Evolutionary conservation across 2,113 vertebrate genomes (phyloP).

Genomic region (Bagarius yarrelli): DNA sequence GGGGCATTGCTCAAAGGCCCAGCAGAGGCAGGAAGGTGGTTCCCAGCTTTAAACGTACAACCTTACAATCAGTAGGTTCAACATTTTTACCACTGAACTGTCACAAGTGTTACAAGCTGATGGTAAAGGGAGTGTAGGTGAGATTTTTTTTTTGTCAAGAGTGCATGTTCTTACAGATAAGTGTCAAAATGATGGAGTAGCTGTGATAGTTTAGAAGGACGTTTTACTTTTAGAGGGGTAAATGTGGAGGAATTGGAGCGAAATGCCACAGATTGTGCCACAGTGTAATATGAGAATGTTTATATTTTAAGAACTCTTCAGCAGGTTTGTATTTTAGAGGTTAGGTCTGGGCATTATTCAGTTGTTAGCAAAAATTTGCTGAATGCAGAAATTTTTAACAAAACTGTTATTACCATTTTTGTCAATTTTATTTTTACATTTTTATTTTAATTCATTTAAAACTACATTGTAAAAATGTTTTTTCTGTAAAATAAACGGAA

Average conservation of each 20-base stretch:
- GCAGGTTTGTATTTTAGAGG: constrained; percentile 1
- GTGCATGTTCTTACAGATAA: not conserved
- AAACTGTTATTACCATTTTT: no score
- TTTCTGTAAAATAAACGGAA: no score
- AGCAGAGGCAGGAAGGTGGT: no score
- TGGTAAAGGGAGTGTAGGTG: not conserved
- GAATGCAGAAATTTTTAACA: no score
- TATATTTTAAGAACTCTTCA: constrained; percentile 14
- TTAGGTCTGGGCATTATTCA: not conserved
- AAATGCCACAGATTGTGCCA: not conserved
- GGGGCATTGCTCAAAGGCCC: no score
- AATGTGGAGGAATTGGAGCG: not conserved
- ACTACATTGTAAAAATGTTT: no score
- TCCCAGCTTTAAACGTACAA: no score
- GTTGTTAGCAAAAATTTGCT: constrained; percentile 19
- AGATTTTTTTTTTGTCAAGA: not conserved
- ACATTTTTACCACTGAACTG: no score
- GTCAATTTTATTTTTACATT: no score
- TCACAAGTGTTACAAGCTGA: no score
- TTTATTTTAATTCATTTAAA: no score
- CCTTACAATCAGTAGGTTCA: no score
- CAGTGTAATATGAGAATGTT: constrained; percentile 10
- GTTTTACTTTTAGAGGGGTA: not conserved
- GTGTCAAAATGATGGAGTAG: not conserved
- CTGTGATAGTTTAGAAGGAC: not conserved